Evolutionary conservation across 1,140 invertebrate genomes (phyloP), one percentile per base, ranked within the genome.

Genomic region (Bombyx mandarina): DNA sequence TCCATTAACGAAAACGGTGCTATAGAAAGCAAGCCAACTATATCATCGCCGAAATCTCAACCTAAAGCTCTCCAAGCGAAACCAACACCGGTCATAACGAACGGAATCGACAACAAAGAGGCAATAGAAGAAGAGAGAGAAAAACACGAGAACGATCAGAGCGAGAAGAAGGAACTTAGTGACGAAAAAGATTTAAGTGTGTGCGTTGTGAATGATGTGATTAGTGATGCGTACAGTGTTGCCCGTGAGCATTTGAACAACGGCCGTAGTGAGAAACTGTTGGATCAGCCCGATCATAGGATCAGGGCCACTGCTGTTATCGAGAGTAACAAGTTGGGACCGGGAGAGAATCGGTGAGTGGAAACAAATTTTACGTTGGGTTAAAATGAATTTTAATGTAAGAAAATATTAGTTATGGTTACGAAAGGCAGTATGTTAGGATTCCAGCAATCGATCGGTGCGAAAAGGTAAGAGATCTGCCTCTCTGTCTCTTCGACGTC

Each of bases 201-300:
- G 64, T 82, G 82, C 69, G 70, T 67, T 73, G 65, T 77, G 56
- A 69, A 75, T 65, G 71, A 72, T 52, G 62, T 62, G 50, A 61
- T 62, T 62, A 76, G 78, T 78, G 82, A 84, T 51, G 75, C 72
- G 54, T 82, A 75, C 56, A 82, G 73, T 80, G 76, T 82, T 47
- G 84, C 69, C 10, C 67, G 81, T 43, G 83, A 86, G 72, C 75
- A 85, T 43, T 56, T 88, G 59, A 86, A 68, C 51, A 94, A 94
- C 91, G 93, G 93, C 43, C 87, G 93, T 55, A 93, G 92, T 54
- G 93, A 94, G 79, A 90, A 94, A 57, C 85, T 94, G 75, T 90
- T 94, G 66, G 90, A 89, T 58, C 89, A 90, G 66, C 89, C 90
- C 52, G 89, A 90, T 64, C 90, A 89, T 64, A 86, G 90, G 72